Base-by-base conservation (phyloP, 2,888 invertebrate genomes). In the Hyles lineata region DNA sequence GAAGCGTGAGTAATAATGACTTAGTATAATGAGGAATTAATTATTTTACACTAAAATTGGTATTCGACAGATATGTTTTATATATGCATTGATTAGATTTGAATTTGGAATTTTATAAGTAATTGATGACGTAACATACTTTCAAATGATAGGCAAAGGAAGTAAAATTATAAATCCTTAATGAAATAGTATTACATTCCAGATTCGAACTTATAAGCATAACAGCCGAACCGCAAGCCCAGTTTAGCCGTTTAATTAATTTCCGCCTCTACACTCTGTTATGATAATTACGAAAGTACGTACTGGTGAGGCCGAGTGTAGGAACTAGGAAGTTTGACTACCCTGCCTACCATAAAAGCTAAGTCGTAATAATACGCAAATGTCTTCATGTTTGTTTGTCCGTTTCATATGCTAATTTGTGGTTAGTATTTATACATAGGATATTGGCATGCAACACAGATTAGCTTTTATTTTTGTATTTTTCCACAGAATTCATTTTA, bases 291-390 rank as follows among this genome's bases (percentile, higher is more conserved):
- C 32, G 21, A 63, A 55, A 70, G 70, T 70, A 61, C 43, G 70
- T 21, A 76, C 19, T 19, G 35, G 25, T 8, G 52, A 72, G 32
- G 70, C 77, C 69, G 74, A 73, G 43, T 50, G 73, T 78, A 79
- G 78, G 78, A 83, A 83, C 78, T 77, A 83, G 82, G 83, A 82
- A 82, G 78, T 73, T 82, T 77, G 71, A 78, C 76, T 74, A 75
- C 72, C 75, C 62, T 78, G 71, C 77, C 77, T 73, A 76, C 78
- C 71, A 80, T 80, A 74, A 72, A 73, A 72, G 74, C 74, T 69
- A 43, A n/a, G 35, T 21, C 25, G 60, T 25, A 29, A 29, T 25
- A 43, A 43, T 63, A 63, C 55, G 58, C 55, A 23, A 63, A 62
- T 71, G 71, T 29, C 60, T n/a, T 15, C 15, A 62, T 55, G 63